A percentile compares a stretch with the other conserved stretches of the same genome.
Conservation (phyloP, 2,113 vertebrate genomes). For the Melanerpes aurifrons region DNA sequence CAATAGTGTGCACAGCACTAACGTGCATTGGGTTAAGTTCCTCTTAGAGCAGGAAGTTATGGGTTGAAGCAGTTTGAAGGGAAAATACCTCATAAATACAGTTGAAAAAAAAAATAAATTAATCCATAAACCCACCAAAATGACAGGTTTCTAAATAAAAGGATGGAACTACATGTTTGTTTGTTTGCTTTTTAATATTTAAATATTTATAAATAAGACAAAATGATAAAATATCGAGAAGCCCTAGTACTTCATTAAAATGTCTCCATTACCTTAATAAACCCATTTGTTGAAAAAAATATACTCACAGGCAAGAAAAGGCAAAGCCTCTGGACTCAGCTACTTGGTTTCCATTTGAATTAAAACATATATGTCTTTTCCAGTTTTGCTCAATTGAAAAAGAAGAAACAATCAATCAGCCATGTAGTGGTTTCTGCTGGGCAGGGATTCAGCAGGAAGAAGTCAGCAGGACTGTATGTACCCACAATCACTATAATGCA, state of each 20-base stretch:
- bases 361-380: background rate
- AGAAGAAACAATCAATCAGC: background rate
- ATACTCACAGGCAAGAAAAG: background rate
- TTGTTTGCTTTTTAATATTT: no score
- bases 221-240: background rate
- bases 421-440: slow-evolving; percentile 5
- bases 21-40: background rate
- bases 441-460: slow-evolving; percentile 17
- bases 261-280: background rate
- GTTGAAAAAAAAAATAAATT: background rate
- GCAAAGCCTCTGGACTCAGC: background rate
- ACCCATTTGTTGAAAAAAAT: background rate
- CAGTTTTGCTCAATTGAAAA: slow-evolving; percentile 1
- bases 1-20: background rate
- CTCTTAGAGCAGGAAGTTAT: background rate
- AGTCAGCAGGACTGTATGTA: background rate
- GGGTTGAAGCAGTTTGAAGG: background rate
- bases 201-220: background rate
- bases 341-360: background rate
- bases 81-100: background rate
- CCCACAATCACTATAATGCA: background rate
- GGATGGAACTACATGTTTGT: background rate
- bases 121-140: background rate
- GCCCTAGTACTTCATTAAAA: background rate
- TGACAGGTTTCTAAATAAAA: background rate